Conservation (phyloP, 2,113 vertebrate genomes). For the Bolborhynchus lineola region DNA sequence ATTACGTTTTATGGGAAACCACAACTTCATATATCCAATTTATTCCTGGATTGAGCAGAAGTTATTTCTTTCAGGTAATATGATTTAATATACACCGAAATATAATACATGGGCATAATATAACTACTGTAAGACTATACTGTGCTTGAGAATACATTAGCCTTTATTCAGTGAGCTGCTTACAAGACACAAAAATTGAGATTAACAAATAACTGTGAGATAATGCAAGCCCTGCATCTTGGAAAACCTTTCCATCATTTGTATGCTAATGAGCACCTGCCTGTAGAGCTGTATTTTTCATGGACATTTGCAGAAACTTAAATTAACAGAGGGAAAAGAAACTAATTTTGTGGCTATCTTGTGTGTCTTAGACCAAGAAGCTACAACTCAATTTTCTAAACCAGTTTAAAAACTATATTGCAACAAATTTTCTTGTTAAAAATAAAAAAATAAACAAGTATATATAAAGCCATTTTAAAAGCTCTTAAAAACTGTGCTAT, state of each 20-base stretch:
- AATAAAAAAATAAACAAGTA: conserved; percentile 40
- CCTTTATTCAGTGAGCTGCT: not conserved
- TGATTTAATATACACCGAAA: not conserved
- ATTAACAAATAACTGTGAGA: not conserved
- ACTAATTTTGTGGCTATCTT: not conserved
- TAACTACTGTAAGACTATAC: not conserved
- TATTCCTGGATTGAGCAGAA: not conserved
- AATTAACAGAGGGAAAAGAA: not conserved
- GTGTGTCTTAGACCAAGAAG: not conserved
- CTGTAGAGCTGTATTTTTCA: not conserved
- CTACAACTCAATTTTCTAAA: conserved; percentile 19
- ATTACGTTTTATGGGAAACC: not conserved
- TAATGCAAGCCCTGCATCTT: not conserved
- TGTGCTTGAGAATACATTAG: not conserved
- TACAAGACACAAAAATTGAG: not conserved
- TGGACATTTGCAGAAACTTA: not conserved
- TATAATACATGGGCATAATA: not conserved
- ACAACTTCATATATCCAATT: not conserved
- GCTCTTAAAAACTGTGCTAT: conserved; percentile 62
- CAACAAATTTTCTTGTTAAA: conserved; percentile 9
- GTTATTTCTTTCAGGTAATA: not conserved
- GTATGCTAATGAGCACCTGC: conserved; percentile 29
- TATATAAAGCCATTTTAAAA: conserved; percentile 33
- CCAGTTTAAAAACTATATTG: conserved; percentile 14
- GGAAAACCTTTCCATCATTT: not conserved